These are phyloP conservation scores for Melanotaenia parkinsoni DNA, from an alignment of 2,797 vertebrate species.

Conservation along the genomic window DNA sequence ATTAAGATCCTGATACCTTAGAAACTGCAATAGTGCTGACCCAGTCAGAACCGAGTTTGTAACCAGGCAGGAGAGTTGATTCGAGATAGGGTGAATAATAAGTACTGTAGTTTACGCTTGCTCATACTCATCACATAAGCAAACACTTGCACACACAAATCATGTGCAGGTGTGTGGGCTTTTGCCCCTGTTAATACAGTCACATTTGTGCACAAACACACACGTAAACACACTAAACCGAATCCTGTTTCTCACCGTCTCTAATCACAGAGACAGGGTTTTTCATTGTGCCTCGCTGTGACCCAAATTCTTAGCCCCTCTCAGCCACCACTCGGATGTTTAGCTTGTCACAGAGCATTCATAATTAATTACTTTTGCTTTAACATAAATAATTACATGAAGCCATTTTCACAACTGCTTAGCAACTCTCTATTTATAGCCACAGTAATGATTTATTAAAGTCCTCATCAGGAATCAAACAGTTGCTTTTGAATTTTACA, in stretches of 20 bases:
- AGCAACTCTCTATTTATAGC: constrained; percentile 82
- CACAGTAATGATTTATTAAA: constrained; percentile 76
- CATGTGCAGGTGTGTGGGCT: constrained; percentile 19
- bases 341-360: constrained; percentile 75
- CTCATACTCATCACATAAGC: constrained; percentile 33
- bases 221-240: constrained; percentile 28
- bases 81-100: constrained; percentile 40
- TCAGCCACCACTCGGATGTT: constrained; percentile 65
- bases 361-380: constrained; percentile 80
- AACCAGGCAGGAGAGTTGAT: constrained; percentile 58
- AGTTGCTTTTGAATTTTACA: constrained; percentile 67
- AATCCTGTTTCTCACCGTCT: constrained; percentile 46
- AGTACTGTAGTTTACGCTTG: constrained; percentile 28
- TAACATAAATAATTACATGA: constrained; percentile 84
- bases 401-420: constrained; percentile 76
- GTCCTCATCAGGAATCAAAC: constrained; percentile 76
- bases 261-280: constrained; percentile 54
- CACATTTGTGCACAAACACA: constrained; percentile 10
- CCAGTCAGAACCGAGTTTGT: constrained; percentile 71
- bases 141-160: constrained; percentile 4
- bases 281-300: constrained; percentile 53
- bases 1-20: constrained; percentile 72
- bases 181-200: constrained; percentile 20
- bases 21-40: constrained; percentile 54
- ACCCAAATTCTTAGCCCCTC: constrained; percentile 74